Conservation (phyloP, 1,140 invertebrate genomes). For the Eurosta solidaginis region DNA sequence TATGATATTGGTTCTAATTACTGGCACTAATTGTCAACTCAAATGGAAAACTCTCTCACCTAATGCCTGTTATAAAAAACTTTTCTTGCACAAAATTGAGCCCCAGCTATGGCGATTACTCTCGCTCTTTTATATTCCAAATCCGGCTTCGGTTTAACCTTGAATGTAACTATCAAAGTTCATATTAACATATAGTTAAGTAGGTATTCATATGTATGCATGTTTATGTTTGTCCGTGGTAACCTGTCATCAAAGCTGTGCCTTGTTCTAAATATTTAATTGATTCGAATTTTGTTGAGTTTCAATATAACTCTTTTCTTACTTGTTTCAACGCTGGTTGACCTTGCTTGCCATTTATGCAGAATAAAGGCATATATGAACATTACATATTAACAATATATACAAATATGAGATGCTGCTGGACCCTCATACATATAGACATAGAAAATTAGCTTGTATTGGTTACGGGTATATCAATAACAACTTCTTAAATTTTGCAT, state of each 20-base stretch:
- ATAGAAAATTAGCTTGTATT: not conserved
- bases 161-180: too few species aligned
- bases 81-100: too few species aligned
- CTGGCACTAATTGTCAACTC: too few species aligned
- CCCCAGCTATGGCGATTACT: too few species aligned
- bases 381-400: too few species aligned
- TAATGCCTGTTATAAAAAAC: too few species aligned
- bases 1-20: too few species aligned
- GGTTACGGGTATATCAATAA: not conserved
- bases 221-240: not conserved
- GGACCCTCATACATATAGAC: too few species aligned
- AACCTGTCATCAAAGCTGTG: not conserved
- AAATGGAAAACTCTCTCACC: too few species aligned
- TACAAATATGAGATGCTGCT: too few species aligned
- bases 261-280: constrained; percentile 19
- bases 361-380: not conserved
- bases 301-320: not conserved
- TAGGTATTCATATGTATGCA: not conserved
- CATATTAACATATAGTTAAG: not conserved
- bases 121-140: too few species aligned
- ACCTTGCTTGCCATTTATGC: not conserved
- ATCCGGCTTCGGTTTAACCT: too few species aligned
- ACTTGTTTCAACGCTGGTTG: not conserved
- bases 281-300: not conserved
- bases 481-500: not conserved